These are phyloP conservation scores for Microplitis deprimator DNA, from an alignment of 2,888 invertebrate genomes.

Conservation along the genomic window DNA sequence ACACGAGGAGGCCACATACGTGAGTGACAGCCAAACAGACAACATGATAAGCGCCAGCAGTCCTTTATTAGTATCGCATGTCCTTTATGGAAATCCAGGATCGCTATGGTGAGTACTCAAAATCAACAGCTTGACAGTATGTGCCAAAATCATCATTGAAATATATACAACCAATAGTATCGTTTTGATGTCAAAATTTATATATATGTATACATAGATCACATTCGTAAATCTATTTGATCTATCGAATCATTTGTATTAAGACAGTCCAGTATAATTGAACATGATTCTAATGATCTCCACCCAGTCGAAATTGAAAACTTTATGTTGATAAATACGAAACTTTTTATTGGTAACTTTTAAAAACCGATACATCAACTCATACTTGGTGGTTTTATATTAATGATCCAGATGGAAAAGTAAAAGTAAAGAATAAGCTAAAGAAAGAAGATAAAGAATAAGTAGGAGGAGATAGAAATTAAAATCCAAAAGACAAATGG, in stretches of 20 bases:
- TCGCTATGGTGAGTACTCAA: not conserved
- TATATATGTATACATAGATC: not conserved
- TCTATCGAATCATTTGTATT: no score
- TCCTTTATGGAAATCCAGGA: conserved; percentile 17
- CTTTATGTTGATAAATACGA: conserved; percentile 23
- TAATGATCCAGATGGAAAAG: conserved; percentile 20
- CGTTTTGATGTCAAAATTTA: not conserved
- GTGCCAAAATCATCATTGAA: not conserved
- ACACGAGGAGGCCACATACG: conserved; percentile 40
- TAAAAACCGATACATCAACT: conserved; percentile 47
- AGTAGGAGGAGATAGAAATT: conserved; percentile 55
- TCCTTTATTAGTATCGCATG: conserved; percentile 27
- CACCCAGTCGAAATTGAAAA: not conserved
- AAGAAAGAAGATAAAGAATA: conserved; percentile 24
- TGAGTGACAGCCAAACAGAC: conserved; percentile 42
- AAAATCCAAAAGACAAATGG: conserved; percentile 67
- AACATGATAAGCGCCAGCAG: conserved; percentile 4
- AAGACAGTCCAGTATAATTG: not conserved
- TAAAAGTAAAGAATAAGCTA: conserved; percentile 10
- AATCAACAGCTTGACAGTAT: conserved; percentile 13
- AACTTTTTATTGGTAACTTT: conserved; percentile 49
- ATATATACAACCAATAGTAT: not conserved
- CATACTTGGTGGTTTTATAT: conserved; percentile 41
- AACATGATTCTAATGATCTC: not conserved
- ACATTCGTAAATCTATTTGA: no score